Base-by-base conservation (phyloP, 2,113 vertebrate species). In the Cryptotis parvus region DNA sequence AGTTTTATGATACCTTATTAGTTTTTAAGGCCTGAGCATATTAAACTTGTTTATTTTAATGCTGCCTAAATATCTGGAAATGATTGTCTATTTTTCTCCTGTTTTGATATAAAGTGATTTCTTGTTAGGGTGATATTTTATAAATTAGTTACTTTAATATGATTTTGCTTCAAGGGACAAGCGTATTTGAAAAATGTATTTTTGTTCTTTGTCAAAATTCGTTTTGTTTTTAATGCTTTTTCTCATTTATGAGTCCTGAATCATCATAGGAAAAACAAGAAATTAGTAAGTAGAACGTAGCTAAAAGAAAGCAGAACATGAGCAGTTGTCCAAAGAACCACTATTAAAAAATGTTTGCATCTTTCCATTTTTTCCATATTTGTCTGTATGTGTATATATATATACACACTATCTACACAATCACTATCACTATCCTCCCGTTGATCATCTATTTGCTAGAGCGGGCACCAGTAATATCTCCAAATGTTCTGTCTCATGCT, bases 1-100 rank as follows among this genome's bases (percentile, higher is more conserved):
- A 24, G 63, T 90, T 94, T 93, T 76, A 79, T 88, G 70, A 73
- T 73, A 43, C 58, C 11, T 52, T 91, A 94, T 78, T 74, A 39
- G 73, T 68, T 89, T 70, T 37, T 87, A 91, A 82, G 82, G 69
- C 9, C 37, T 91, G 3, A 85, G 29, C 70, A 29, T 79, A 39
- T 79, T 78, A 61, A 55, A 29, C 45, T 93, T 94, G 16, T 35
- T 74, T 83, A 61, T 91, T 93, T 92, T 81, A 94, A 77, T 65
- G 27, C 10, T 87, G 27, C 73, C 84, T 90, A 6, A 89, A 68
- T 85, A 92, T 93, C 77, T 79, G 55, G 58, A 85, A 94, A 75
- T 58, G 74, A n/a, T 94, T 89, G 91, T 70, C 8, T 80, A 0
- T 55, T 82, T 66, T 39, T 85, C 29, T 73, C 37, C 15, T 87